Base-by-base conservation (phyloP, 2,797 vertebrate genomes). In the Lithobates pipiens region DNA sequence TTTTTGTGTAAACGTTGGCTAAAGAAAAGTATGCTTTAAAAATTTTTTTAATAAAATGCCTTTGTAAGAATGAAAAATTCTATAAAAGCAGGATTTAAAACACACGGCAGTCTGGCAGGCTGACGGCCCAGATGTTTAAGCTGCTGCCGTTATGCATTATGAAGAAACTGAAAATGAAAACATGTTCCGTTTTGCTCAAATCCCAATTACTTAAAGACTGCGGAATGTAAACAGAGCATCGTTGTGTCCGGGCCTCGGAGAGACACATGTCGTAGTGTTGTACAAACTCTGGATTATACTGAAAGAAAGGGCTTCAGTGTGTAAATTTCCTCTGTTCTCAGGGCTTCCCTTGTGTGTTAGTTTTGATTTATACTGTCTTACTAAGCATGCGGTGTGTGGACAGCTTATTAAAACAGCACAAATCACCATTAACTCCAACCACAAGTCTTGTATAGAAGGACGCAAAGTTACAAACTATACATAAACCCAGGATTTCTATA, bases 41-140 rank as follows among this genome's bases (percentile, higher is more conserved):
- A 63, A 63, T n/a, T n/a, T n/a, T n/a, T n/a, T n/a, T n/a, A 63
- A 15, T 16, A 36, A 36, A 36, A 32, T 3, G 2, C 32, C 0
- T 46, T 50, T 15, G 3, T 23, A 57, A 67, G 27, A 67, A 21
- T 10, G 46, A 44, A 61, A 67, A 46, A 67, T n/a, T 23, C 32
- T 36, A 69, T 42, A 70, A 81, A 44, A 76, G 34, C 13, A 44
- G 21, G 39, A 86, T 82, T 82, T 23, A 63, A 71, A 82, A 82
- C 85, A 86, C 23, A 73, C 73, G 80, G 5, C 23, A 3, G 54
- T 36, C 79, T 77, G 85, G 79, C 85, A 72, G 36, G n/a, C 36
- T 4, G 27, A 27, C 34, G 1, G 27, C n/a, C 36, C 74, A 86
- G 68, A 86, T 86, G 79, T 50, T 46, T 69, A 36, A 36, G 34